A percentile compares a stretch with the other conserved stretches of the same genome.
Conservation (phyloP, 2,797 vertebrate species). For the Melanogrammus aeglefinus region DNA sequence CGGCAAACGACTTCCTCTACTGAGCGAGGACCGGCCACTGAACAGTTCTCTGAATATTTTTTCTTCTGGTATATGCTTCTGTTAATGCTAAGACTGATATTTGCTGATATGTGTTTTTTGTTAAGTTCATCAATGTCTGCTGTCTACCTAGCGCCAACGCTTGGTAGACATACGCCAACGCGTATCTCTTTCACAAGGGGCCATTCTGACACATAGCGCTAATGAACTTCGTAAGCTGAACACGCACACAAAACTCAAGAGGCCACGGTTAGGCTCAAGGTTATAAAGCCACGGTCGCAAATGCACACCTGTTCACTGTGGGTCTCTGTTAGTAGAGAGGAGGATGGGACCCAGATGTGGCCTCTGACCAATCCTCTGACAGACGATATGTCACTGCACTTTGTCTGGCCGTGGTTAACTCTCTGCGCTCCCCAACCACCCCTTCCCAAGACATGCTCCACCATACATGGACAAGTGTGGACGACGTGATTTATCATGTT, state of each 20-base stretch:
- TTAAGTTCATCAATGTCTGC: not conserved
- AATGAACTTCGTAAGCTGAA: constrained; percentile 25
- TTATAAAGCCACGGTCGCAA: constrained; percentile 40
- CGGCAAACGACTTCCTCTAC: constrained; percentile 38
- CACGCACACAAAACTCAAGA: constrained; percentile 22
- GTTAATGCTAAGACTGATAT: not conserved
- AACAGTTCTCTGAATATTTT: too few species aligned
- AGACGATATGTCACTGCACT: constrained; percentile 5
- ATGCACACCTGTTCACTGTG: constrained; percentile 65
- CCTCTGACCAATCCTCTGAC: constrained; percentile 28
- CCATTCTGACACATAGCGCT: constrained; percentile 3
- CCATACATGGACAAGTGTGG: constrained; percentile 31
- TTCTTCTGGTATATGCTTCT: too few species aligned
- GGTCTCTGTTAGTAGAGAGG: constrained; percentile 37
- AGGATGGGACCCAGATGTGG: constrained; percentile 65
- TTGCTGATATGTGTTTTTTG: not conserved
- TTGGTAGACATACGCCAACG: too few species aligned
- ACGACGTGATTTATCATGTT: constrained; percentile 55
- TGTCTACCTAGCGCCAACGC: not conserved
- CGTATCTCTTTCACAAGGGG: not conserved
- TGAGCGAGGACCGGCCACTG: not conserved
- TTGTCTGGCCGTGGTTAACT: not conserved
- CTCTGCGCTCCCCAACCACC: constrained; percentile 25
- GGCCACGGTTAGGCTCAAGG: constrained; percentile 38
- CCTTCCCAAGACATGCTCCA: constrained; percentile 29